A percentile compares a stretch with the other conserved stretches of the same genome.
Conservation (phyloP, 2,888 invertebrate species). For the Cataglyphis rosenhaueri region DNA sequence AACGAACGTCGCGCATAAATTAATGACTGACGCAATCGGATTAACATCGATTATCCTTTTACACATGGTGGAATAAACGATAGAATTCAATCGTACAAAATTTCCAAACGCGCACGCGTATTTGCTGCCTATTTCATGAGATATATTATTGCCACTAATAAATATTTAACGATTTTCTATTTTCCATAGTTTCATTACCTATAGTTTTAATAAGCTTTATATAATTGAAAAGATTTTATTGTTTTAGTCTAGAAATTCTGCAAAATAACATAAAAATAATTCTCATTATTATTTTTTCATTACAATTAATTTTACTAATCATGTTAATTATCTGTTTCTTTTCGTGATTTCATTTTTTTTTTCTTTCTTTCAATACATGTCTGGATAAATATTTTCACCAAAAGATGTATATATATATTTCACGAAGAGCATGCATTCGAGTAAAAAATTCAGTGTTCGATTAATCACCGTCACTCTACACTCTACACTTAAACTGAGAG, state of each 20-base stretch:
- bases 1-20: constrained; percentile 17
- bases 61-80: neutral
- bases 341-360: neutral
- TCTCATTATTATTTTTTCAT: neutral
- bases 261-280: neutral
- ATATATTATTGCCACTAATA: neutral
- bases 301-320: neutral
- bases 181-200: neutral
- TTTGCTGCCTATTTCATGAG: neutral
- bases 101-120: neutral
- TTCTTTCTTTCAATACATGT: neutral
- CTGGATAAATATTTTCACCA: neutral
- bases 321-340: neutral
- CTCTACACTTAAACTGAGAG: no score
- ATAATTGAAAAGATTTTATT: neutral
- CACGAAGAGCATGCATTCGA: neutral
- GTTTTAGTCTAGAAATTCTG: neutral
- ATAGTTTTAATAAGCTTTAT: neutral
- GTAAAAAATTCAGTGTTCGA: neutral
- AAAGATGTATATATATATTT: neutral
- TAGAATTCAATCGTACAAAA: neutral
- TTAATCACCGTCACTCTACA: no score
- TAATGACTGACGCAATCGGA: constrained; percentile 21
- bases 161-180: neutral
- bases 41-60: constrained; percentile 11